A percentile compares a stretch with the other conserved stretches of the same genome.
Conservation (phyloP, 1,140 invertebrate genomes). For the Rhopalosiphum padi region DNA sequence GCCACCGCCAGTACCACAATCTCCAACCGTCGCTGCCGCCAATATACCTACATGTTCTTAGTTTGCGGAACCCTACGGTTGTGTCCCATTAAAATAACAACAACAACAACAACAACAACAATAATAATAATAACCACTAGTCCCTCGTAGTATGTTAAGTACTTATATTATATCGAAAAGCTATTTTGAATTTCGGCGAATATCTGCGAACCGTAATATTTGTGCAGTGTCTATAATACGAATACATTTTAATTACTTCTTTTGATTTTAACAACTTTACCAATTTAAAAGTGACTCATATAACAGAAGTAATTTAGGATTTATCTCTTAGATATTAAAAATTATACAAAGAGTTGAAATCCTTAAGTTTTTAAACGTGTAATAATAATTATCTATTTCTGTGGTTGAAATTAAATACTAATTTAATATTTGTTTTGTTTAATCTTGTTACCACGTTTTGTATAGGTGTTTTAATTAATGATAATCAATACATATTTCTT, state of each 20-base stretch:
- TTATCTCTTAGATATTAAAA: not conserved
- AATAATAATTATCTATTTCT: not conserved
- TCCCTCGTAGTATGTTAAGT: not conserved
- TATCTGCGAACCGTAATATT: too few species aligned
- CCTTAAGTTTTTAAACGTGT: not conserved
- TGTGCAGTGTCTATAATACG: too few species aligned
- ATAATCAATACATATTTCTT: too few species aligned
- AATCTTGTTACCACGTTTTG: too few species aligned
- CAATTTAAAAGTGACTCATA: not conserved
- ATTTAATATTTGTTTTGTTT: not conserved
- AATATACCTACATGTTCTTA: not conserved
- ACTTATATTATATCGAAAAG: not conserved
- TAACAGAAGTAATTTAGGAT: not conserved
- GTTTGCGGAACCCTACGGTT: not conserved
- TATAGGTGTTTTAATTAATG: too few species aligned
- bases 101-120: not conserved
- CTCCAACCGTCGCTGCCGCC: not conserved
- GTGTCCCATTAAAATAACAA: not conserved
- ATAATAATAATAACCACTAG: not conserved
- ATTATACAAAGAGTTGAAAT: not conserved
- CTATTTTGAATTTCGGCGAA: not conserved
- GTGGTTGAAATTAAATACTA: not conserved
- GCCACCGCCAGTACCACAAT: not conserved
- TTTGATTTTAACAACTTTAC: not conserved
- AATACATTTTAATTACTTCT: not conserved